Conservation (phyloP, 1,140 invertebrate genomes). For the Halesus radiatus region DNA sequence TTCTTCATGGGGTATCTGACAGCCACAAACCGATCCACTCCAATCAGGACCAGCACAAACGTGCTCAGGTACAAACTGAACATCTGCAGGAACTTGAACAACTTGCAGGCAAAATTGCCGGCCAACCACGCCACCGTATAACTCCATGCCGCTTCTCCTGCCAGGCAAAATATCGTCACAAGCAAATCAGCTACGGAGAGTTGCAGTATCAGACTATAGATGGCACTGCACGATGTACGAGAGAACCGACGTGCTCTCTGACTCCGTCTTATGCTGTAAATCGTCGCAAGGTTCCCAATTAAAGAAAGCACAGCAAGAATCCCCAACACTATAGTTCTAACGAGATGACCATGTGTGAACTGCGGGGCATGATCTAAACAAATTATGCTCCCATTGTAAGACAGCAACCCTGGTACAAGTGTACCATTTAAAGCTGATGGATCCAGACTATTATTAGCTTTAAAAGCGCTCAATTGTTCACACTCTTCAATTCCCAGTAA, state of each 20-base stretch:
- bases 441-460: too few species aligned
- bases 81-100: conserved; percentile 87
- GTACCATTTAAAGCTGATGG: too few species aligned
- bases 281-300: conserved; percentile 80
- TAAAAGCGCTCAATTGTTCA: conserved; percentile 15
- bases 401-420: background rate
- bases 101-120: conserved; percentile 82
- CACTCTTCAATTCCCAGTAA: conserved; percentile 45
- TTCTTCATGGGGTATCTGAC: conserved; percentile 86
- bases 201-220: conserved; percentile 84
- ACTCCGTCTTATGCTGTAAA: conserved; percentile 78
- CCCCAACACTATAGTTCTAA: conserved; percentile 76
- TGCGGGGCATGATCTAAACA: conserved; percentile 77
- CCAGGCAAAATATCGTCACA: conserved; percentile 85
- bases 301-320: conserved; percentile 80
- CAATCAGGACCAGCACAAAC: conserved; percentile 85
- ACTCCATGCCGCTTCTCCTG: conserved; percentile 84
- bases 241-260: conserved; percentile 68
- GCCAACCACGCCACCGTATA: conserved; percentile 86
- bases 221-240: conserved; percentile 76
- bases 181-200: conserved; percentile 82
- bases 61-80: conserved; percentile 87
- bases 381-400: conserved; percentile 62
- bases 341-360: conserved; percentile 71
- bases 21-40: conserved; percentile 84